A percentile compares a stretch with the other conserved stretches of the same genome.
phyloP scores from a whole-genome alignment of 2,888 invertebrate species.

The Cephus pygmeus region DNA sequence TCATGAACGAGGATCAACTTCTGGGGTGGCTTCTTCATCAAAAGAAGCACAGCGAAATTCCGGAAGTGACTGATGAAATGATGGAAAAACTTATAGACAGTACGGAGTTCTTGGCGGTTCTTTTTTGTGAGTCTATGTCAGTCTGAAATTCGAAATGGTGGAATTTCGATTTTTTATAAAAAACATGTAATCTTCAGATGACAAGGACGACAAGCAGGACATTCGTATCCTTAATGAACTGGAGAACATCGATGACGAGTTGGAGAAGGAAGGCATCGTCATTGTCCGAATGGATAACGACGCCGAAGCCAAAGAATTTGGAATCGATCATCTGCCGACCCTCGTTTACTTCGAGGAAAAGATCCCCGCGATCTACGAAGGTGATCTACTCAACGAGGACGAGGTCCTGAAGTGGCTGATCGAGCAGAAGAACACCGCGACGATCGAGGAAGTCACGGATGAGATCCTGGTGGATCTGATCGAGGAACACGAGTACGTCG shows the following conservation, averaged over 20 bases:
- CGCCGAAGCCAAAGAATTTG: constrained; percentile 90
- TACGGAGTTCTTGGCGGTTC: constrained; percentile 84
- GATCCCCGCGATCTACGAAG: constrained; percentile 91
- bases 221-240: constrained; percentile 87
- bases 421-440: constrained; percentile 88
- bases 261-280: constrained; percentile 90
- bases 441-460: constrained; percentile 94
- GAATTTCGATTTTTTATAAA: no score
- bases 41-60: constrained; percentile 90
- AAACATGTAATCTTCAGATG: constrained; percentile 73
- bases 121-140: constrained; percentile 81
- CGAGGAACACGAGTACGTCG: constrained; percentile 91
- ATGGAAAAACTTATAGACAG: constrained; percentile 88
- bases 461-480: constrained; percentile 88
- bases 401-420: constrained; percentile 91
- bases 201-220: constrained; percentile 90
- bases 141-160: not conserved
- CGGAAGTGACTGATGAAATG: constrained; percentile 93
- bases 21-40: constrained; percentile 92
- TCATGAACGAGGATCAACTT: constrained; percentile 90
- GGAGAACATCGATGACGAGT: constrained; percentile 92
- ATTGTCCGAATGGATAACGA: constrained; percentile 92
- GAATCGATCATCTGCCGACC: constrained; percentile 87
- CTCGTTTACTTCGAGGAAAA: constrained; percentile 91
- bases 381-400: constrained; percentile 91